These are phyloP conservation scores for Microtus oregoni DNA, from an alignment of 2,113 vertebrate species.

Conservation along the genomic window DNA sequence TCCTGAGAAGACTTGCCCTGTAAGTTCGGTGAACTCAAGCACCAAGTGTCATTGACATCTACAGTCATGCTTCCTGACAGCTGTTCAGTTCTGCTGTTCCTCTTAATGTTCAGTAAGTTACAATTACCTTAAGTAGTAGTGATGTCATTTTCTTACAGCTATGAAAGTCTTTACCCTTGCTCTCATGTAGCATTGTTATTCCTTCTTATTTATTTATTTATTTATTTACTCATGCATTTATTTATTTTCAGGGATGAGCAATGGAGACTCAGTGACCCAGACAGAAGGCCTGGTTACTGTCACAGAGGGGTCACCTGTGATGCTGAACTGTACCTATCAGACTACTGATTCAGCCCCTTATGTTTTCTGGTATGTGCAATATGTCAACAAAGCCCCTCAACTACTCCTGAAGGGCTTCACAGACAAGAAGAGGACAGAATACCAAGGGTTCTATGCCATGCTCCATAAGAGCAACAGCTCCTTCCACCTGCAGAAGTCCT, in stretches of 20 bases:
- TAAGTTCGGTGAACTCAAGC: neutral
- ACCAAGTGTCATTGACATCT: neutral
- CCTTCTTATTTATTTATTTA: neutral
- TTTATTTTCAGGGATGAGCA: neutral
- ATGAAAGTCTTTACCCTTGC: neutral
- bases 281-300: constrained; percentile 1
- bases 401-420: neutral
- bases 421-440: rapidly evolving
- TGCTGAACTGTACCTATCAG: constrained; percentile 56
- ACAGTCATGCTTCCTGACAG: constrained; percentile 30
- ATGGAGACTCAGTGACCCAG: constrained; percentile 49
- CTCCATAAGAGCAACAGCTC: neutral
- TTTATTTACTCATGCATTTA: too few relatives aligned
- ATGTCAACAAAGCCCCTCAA: neutral
- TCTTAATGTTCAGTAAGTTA: constrained; percentile 51
- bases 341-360: rapidly evolving
- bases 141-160: neutral
- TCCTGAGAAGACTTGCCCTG: neutral
- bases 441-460: constrained; percentile 48
- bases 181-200: neutral
- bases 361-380: constrained; percentile 67
- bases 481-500: constrained; percentile 67
- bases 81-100: neutral
- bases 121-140: neutral
- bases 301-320: neutral